Evolutionary conservation across 2,888 invertebrate genomes (phyloP), one percentile per base, ranked within the genome.

Genomic region (Sphecodes monilicornis): DNA sequence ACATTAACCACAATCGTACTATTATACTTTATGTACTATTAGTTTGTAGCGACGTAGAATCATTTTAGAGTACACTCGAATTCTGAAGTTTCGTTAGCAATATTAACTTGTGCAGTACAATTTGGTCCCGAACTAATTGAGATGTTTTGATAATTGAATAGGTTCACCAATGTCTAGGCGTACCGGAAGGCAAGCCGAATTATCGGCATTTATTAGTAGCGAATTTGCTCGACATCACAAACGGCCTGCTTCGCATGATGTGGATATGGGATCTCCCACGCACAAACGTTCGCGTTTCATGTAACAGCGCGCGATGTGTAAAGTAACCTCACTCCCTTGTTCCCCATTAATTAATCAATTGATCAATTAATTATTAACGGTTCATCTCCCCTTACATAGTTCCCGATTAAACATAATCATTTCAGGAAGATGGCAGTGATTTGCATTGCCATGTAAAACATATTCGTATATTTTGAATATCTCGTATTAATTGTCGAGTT

Each of bases 191-290:
- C 94, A 94, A 91, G 91, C 96, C 71, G 97, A 97, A 92, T 95
- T 97, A 88, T 97, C 97, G 94, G 96, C 97, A 91, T 97, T 97
- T 95, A 97, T 97, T 93, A 96, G 96, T 88, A 96, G 96, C 91
- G 97, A 97, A 95, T 97, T 97, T 93, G 97, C 97, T 84, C 96
- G 97, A 83, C 97, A 97, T 93, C 96, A 96, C 94, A 97, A 97
- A 95, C 95, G 97, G 89, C 96, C 97, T 66, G 96, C 97, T 80
- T 96, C 96, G 91, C 96, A 97, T 85, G 97, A 97, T 94, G 97
- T 97, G 89, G 96, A 96, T 93, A 97, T 97, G 97, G 97, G 97
- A 93, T 97, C 97, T 90, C 97, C 97, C 85, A 97, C 97, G 91
- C 97, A 97, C 94, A 97, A 97, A 95, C 96, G 97, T 93, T 96